A percentile compares a stretch with the other conserved stretches of the same genome.
Evolutionary conservation across 2,113 vertebrate species (phyloP).

Genomic region (Strix uralensis): DNA sequence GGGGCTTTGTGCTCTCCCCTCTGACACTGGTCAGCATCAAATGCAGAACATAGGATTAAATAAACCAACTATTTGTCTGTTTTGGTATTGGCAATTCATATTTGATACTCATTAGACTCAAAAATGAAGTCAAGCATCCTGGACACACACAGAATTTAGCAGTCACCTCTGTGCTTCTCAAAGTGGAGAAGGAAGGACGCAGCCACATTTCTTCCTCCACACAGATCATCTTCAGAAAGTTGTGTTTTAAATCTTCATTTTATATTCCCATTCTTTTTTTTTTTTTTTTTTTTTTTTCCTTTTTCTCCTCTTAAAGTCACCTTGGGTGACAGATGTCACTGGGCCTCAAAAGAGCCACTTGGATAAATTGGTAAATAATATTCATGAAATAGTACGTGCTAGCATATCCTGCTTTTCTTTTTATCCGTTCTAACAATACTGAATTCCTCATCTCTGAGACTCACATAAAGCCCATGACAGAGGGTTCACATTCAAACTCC

Average conservation of each 20-base stretch:
- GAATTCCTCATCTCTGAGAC: conserved; percentile 48
- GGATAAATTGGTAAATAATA: conserved; percentile 25
- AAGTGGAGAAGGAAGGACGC: background rate
- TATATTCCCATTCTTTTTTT: background rate
- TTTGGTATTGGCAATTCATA: background rate
- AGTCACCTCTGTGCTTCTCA: background rate
- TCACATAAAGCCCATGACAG: conserved; percentile 12
- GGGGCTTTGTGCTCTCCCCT: background rate
- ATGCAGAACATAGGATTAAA: background rate
- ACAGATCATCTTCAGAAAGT: background rate
- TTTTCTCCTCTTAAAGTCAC: background rate
- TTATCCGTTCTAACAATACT: conserved; percentile 18
- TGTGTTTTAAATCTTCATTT: background rate
- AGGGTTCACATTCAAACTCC: conserved; percentile 56
- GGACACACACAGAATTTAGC: background rate
- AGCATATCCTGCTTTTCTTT: conserved; percentile 23
- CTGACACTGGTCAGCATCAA: background rate
- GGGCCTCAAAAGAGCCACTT: background rate
- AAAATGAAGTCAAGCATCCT: background rate
- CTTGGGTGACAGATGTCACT: conserved; percentile 40
- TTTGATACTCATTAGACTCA: background rate
- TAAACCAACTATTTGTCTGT: background rate
- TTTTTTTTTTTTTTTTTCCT: no score
- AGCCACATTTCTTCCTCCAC: background rate
- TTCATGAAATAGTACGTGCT: conserved; percentile 6